Evolutionary conservation across 2,113 vertebrate genomes (phyloP).

Genomic region (Eptatretus burgeri): DNA sequence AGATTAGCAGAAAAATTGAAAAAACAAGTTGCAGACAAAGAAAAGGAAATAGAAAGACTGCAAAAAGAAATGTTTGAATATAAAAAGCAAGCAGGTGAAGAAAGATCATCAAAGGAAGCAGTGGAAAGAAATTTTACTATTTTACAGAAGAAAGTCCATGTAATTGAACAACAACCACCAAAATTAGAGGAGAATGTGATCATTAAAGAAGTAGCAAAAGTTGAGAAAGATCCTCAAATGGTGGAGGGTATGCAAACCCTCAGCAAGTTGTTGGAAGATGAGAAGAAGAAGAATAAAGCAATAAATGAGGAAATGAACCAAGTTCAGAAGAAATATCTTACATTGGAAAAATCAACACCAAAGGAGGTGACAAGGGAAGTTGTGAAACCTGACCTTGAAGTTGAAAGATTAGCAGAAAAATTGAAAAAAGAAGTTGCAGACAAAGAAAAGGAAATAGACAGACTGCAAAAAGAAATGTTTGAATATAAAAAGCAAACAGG

Average conservation of each 20-base stretch:
- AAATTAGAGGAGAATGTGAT: constrained; percentile 28
- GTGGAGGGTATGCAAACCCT: constrained; percentile 32
- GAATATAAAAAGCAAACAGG: too few species aligned
- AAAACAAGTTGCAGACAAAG: constrained; percentile 32
- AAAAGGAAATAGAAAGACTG: constrained; percentile 20
- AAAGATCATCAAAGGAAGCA: constrained; percentile 21
- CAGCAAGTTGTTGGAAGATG: constrained; percentile 23
- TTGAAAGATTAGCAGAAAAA: too few species aligned
- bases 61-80: constrained; percentile 64
- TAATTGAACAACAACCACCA: constrained; percentile 24
- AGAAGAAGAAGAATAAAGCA: constrained; percentile 10
- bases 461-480: too few species aligned
- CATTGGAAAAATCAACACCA: too few species aligned
- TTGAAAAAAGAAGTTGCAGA: too few species aligned
- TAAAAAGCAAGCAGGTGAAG: constrained; percentile 50
- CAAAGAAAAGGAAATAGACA: too few species aligned
- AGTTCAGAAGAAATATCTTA: too few species aligned
- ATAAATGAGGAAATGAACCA: too few species aligned
- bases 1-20: constrained; percentile 29
- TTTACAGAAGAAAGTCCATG: constrained; percentile 20
- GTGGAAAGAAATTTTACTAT: constrained; percentile 28
- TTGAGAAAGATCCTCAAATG: constrained; percentile 48
- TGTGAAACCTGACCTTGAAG: too few species aligned
- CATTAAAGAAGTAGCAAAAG: constrained; percentile 67
- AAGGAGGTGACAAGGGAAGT: constrained; percentile 15